A percentile compares a stretch with the other conserved stretches of the same genome.
These are phyloP conservation scores for Chrysochloris asiatica DNA, from an alignment of 2,113 vertebrate species.

Conservation along the genomic window DNA sequence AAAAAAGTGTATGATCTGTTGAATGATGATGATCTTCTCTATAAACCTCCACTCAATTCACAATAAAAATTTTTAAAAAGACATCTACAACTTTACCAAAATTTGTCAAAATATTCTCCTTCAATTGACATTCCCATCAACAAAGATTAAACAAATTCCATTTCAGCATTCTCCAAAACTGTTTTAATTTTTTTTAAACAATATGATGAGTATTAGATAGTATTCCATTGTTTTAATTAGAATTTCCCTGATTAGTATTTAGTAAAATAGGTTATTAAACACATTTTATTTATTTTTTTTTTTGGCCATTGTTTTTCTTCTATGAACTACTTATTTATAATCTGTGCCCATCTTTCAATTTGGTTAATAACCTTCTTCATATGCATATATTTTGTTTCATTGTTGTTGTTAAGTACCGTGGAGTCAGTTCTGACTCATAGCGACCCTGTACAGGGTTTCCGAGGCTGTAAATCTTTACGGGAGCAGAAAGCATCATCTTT, in stretches of 20 bases:
- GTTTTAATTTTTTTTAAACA: not conserved
- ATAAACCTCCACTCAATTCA: too few relatives aligned
- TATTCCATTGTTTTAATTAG: not conserved
- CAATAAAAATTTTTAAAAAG: too few relatives aligned
- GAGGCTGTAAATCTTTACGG: too few relatives aligned
- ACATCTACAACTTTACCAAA: constrained; percentile 10
- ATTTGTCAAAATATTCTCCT: not conserved
- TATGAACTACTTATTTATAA: too few relatives aligned
- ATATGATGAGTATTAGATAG: constrained; percentile 14
- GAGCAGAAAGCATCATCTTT: too few relatives aligned
- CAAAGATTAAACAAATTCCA: constrained; percentile 42
- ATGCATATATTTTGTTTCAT: not conserved
- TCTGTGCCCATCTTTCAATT: constrained; percentile 32
- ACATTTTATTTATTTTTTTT: not conserved
- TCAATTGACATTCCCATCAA: not conserved
- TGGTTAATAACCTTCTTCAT: constrained; percentile 15
- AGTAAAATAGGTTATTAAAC: not conserved
- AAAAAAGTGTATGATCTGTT: too few relatives aligned
- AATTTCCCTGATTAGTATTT: constrained; percentile 17
- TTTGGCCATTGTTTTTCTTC: constrained; percentile 19
- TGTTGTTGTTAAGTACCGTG: too few relatives aligned
- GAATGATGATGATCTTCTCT: too few relatives aligned
- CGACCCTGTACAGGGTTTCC: too few relatives aligned
- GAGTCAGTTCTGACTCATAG: too few relatives aligned
- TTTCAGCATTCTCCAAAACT: not conserved